Base-by-base conservation (phyloP, 2,113 vertebrate genomes). In the Polyodon spathula region DNA sequence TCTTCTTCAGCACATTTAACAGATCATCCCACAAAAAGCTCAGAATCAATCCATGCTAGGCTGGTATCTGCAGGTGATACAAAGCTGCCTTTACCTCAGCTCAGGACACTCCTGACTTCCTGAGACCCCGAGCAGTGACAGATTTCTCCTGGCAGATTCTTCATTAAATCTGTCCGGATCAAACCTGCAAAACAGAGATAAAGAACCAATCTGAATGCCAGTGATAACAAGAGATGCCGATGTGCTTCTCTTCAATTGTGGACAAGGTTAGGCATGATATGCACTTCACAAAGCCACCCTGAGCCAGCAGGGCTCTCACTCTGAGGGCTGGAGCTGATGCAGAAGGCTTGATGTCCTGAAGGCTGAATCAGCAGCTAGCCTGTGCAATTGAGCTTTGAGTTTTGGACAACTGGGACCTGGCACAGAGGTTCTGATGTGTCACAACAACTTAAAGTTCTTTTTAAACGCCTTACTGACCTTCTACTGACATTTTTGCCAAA, bases 31-130 rank as follows among this genome's bases (percentile, higher is more conserved):
- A 50, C 4, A 27, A 1, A 27, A 12, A n/a, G 5, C 5, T 50
- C 15, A n/a, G 48, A 50, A 14, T 6, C 12, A 11, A 50, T 5
- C 5, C 12, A 14, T n/a, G 48, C 12, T 14, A 2, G 12, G 8
- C 6, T 50, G 48, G 27, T 14, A 14, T 10, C 46, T 5, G 11
- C 12, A 14, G 12, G 46, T 50, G 46, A n/a, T 53, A 14, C 16
- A 9, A 12, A 46, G 58, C 27, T 7, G 37, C 46, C 59, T 63
- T 81, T 75, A 97, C 96, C 95, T 90, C 61, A 97, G 80, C 64
- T 98, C 95, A 0, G 94, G 93, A 59, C 93, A 97, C 8, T 93
- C 91, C 69, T 90, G 93, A 51, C 81, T 87, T 67, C 96, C 95
- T 4, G 91, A 97, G 78, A 97, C 97, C 43, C 96, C 95, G 65